phyloP scores from a whole-genome alignment of 2,797 vertebrate species.

The Holocentrus rufus region DNA sequence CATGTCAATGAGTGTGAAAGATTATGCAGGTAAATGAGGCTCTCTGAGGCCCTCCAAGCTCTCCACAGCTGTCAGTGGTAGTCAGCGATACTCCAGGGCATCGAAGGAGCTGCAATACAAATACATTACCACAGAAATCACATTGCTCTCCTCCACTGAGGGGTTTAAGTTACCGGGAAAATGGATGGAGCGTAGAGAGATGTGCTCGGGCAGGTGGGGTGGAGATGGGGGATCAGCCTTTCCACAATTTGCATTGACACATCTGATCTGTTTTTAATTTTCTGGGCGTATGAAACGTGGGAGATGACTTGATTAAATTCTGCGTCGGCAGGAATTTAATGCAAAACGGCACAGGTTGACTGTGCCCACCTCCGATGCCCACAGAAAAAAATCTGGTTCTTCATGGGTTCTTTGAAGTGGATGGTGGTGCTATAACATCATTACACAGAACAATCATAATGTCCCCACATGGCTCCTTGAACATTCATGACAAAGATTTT shows the following conservation, averaged over 20 bases:
- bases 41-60: slow-evolving; percentile 68
- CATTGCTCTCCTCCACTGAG: slow-evolving; percentile 57
- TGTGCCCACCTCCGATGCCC: slow-evolving; percentile 8
- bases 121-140: slow-evolving; percentile 69
- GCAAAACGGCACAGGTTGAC: slow-evolving; percentile 19
- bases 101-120: slow-evolving; percentile 66
- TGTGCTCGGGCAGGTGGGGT: neutral
- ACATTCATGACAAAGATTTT: too few species aligned
- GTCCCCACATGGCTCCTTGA: too few species aligned
- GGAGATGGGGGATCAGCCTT: slow-evolving; percentile 15
- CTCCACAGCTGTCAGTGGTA: slow-evolving; percentile 38
- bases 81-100: slow-evolving; percentile 50
- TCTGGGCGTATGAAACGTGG: slow-evolving; percentile 58
- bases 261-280: slow-evolving; percentile 67
- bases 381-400: too few species aligned
- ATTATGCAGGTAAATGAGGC: slow-evolving; percentile 73
- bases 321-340: slow-evolving; percentile 45
- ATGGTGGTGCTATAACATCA: too few species aligned
- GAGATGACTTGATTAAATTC: slow-evolving; percentile 67
- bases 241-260: slow-evolving; percentile 49
- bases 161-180: slow-evolving; percentile 64
- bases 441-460: too few species aligned
- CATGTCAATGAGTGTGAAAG: slow-evolving; percentile 56
- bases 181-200: slow-evolving; percentile 49
- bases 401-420: slow-evolving; percentile 27